Base-by-base conservation (phyloP, 1,140 invertebrate species). In the Drosophila mauritiana region DNA sequence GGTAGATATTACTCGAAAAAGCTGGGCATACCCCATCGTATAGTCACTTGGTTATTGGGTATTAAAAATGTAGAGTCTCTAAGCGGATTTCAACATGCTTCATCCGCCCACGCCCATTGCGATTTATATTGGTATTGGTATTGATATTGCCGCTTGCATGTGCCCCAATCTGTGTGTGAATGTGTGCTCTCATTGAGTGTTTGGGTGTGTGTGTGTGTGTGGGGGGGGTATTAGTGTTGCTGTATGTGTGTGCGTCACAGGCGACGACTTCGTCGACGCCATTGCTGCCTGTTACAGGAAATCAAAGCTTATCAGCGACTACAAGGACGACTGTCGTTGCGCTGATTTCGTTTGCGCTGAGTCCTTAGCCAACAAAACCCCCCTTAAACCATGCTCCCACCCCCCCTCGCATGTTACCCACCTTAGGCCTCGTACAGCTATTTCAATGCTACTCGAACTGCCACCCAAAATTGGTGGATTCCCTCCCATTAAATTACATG, bases 301-400 rank as follows among this genome's bases (percentile, higher is more conserved):
- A 78, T 78, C 76, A 77, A 78, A 78, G 76, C 76, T 78, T 78
- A 78, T 78, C 73, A 77, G 65, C 48, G 55, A 76, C 63, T 77
- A 69, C 63, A 76, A 77, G 74, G 73, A 77, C 74, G 74, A 77
- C 74, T 77, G 73, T 77, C 73, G 72, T 62, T 68, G 63, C 73
- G 73, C 73, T 74, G 73, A 76, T 74, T 76, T 76, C 53, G 59
- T 63, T 65, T 68, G 55, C 51, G 43, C 45, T 13, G 39, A 57
- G 55, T 55, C 39, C 63, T 76, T 42, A 40, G 36, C 37, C 45
- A 25, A 51, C 48, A 31, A 15, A 49, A 31, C 12, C 37, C 27
- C 11, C 15, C 7, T 45, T 12, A 22, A 20, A 27, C 20, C 20
- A 12, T 27, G 17, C 17, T 17, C 17, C 17, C 17, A 27, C 5